Evolutionary conservation across 37 sponge, comb jelly and placozoan genomes (phyloP).

Genomic region (Geodia barretti): DNA sequence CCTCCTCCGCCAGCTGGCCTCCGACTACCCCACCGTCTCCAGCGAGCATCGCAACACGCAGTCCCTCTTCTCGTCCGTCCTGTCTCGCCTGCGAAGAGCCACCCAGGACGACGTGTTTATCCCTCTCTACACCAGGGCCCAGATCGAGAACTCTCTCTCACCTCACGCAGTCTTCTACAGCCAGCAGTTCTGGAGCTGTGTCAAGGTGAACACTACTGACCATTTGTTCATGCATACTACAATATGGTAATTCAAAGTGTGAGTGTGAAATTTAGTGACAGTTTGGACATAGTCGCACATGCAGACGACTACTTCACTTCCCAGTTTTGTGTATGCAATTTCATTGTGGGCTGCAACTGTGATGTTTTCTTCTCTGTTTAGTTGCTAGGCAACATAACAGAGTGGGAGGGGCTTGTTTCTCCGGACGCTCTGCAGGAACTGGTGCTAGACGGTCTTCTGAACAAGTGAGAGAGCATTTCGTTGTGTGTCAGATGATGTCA

Average conservation of each 20-base stretch:
- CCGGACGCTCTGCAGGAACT: slow-evolving; percentile 46
- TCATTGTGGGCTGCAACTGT: not conserved
- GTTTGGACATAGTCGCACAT: no score
- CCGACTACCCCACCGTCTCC: slow-evolving; percentile 63
- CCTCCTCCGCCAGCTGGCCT: slow-evolving; percentile 21
- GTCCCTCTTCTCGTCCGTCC: slow-evolving; percentile 22
- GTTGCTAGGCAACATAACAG: slow-evolving; percentile 63
- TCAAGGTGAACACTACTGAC: slow-evolving; percentile 50
- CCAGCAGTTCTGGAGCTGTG: slow-evolving; percentile 71
- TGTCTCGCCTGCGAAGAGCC: slow-evolving; percentile 18
- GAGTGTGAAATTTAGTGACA: no score
- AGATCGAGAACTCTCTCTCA: slow-evolving; percentile 51
- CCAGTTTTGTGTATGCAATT: not conserved
- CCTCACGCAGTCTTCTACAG: slow-evolving; percentile 45
- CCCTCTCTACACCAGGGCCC: slow-evolving; percentile 54
- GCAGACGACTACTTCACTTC: no score
- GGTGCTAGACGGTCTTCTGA: slow-evolving; percentile 73
- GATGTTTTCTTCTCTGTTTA: not conserved
- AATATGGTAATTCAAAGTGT: no score
- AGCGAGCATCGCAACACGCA: slow-evolving; percentile 12
- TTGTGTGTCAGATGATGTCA: not conserved
- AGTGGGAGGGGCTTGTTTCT: slow-evolving; percentile 53
- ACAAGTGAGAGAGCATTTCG: slow-evolving; percentile 30
- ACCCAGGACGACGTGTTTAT: slow-evolving; percentile 58
- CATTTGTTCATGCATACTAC: no score